A percentile compares a stretch with the other conserved stretches of the same genome.
Evolutionary conservation across 2,888 invertebrate species (phyloP).

Genomic region (Platycnemis pennipes): DNA sequence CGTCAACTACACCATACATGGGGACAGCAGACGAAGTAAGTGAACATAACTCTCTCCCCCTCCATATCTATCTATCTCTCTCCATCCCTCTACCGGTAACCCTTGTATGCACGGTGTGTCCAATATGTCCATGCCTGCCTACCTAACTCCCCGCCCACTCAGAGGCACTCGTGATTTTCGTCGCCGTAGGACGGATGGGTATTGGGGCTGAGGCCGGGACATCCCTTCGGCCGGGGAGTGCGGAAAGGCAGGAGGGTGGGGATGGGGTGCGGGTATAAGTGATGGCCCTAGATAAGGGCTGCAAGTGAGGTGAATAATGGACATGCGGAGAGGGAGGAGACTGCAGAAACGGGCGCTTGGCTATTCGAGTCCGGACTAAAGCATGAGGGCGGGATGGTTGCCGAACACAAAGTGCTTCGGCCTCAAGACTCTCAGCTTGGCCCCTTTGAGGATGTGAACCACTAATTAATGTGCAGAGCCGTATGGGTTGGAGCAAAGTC

Average conservation of each 20-base stretch:
- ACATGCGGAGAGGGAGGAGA: not conserved
- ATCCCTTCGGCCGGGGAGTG: too few species aligned
- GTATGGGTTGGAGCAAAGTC: too few species aligned
- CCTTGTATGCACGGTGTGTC: not conserved
- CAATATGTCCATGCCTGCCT: not conserved
- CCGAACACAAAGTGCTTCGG: too few species aligned
- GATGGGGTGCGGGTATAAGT: not conserved
- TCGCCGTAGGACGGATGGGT: not conserved
- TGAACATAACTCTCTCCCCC: conserved; percentile 74
- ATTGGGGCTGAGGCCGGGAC: too few species aligned
- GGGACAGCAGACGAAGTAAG: conserved; percentile 89
- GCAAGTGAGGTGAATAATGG: not conserved
- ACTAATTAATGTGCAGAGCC: too few species aligned
- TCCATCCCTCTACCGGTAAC: not conserved
- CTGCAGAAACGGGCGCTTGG: not conserved
- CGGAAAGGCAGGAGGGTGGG: not conserved
- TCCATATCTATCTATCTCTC: not conserved
- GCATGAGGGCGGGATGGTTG: not conserved
- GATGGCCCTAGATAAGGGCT: not conserved
- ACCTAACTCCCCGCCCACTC: not conserved
- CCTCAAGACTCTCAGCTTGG: too few species aligned
- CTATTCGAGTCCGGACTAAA: not conserved
- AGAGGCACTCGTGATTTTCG: not conserved
- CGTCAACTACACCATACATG: conserved; percentile 88
- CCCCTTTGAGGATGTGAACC: too few species aligned